Evolutionary conservation across 2,797 vertebrate species (phyloP).

Genomic region (Siniperca obscura): DNA sequence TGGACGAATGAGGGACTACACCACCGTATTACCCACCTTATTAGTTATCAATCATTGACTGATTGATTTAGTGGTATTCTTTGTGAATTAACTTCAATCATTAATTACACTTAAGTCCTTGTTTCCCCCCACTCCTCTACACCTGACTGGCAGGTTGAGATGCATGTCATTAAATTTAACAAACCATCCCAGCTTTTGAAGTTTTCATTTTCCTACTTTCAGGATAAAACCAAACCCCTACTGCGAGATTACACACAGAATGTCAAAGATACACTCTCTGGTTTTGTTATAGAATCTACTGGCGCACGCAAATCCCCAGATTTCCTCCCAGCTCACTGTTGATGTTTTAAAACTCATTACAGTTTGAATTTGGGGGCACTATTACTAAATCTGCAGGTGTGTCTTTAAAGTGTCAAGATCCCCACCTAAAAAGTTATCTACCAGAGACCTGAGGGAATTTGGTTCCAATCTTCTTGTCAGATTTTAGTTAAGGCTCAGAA

Average conservation of each 20-base stretch:
- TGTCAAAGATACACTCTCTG: background rate
- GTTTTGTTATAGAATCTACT: background rate
- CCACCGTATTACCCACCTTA: background rate
- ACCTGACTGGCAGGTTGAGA: background rate
- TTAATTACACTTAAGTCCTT: background rate
- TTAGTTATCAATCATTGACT: background rate
- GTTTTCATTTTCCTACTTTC: background rate
- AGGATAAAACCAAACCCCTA: background rate
- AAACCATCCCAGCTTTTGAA: background rate
- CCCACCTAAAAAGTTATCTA: background rate
- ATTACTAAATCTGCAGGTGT: conserved; percentile 2
- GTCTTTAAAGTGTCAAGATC: background rate
- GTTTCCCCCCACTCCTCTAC: background rate
- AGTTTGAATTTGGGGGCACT: conserved; percentile 10
- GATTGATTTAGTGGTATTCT: background rate
- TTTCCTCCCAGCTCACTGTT: background rate
- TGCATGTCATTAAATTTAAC: background rate
- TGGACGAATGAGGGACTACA: too few species aligned
- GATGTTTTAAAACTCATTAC: background rate
- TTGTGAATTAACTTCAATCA: background rate
- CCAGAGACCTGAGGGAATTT: background rate
- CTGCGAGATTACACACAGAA: background rate
- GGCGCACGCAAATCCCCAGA: conserved; percentile 2
- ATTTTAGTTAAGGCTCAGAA: background rate
- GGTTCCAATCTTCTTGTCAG: background rate